Evolutionary conservation across 2,113 vertebrate species (phyloP).

Genomic region (Abramis brama): DNA sequence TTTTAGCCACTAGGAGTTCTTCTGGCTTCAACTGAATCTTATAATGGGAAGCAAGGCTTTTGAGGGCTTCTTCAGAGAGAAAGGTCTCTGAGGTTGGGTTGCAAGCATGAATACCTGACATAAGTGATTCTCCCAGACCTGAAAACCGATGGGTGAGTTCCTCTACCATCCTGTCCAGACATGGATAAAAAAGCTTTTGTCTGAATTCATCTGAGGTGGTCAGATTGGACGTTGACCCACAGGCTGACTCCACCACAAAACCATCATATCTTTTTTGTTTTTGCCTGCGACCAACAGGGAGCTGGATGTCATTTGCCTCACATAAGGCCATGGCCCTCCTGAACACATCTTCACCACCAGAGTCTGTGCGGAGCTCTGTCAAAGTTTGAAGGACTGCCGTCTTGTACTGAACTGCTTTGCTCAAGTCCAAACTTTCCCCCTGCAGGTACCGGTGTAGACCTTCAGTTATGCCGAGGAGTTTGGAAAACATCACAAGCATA

Average conservation of each 20-base stretch:
- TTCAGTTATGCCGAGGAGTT: too few relatives aligned
- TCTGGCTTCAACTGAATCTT: too few relatives aligned
- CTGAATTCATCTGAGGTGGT: too few relatives aligned
- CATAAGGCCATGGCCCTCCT: background rate
- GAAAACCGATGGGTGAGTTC: conserved; percentile 39
- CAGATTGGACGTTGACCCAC: conserved; percentile 26
- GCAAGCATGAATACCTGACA: conserved; percentile 46
- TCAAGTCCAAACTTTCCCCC: too few relatives aligned
- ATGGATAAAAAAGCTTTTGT: background rate
- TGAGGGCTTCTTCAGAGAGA: conserved; percentile 17
- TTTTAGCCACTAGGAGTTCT: conserved; percentile 22
- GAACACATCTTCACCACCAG: too few relatives aligned
- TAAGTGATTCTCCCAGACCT: conserved; percentile 10
- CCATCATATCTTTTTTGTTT: conserved; percentile 20
- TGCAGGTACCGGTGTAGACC: too few relatives aligned
- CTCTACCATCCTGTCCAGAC: conserved; percentile 33
- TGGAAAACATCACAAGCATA: too few relatives aligned
- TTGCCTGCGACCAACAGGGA: conserved; percentile 2
- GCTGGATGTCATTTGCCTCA: conserved; percentile 9
- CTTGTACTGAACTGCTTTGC: too few relatives aligned
- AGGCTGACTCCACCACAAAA: conserved; percentile 2
- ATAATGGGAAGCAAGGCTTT: conserved; percentile 8
- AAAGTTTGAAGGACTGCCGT: too few relatives aligned
- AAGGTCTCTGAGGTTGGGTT: conserved; percentile 37
- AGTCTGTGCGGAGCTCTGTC: too few relatives aligned